Conservation (phyloP, 2,888 invertebrate genomes). For the Acholoe squamosa region DNA sequence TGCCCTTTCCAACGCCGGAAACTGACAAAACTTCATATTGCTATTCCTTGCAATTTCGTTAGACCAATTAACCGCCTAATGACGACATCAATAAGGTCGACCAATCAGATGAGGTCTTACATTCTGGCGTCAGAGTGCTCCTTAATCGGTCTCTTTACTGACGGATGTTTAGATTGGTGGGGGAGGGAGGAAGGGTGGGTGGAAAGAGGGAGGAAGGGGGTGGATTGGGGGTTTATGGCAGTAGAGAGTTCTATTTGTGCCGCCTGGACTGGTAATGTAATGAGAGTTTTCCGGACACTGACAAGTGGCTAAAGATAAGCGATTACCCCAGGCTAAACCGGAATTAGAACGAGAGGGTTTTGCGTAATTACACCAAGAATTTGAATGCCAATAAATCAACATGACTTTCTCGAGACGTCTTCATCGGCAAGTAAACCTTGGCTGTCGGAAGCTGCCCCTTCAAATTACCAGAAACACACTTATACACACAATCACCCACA, state of each 20-base stretch:
- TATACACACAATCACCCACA: not conserved
- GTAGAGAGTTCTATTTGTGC: slow-evolving; percentile 7
- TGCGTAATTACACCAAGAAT: slow-evolving; percentile 19
- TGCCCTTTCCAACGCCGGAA: slow-evolving; percentile 20
- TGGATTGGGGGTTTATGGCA: not conserved
- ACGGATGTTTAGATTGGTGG: slow-evolving; percentile 16
- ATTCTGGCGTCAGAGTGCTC: not conserved
- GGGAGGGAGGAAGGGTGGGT: not conserved
- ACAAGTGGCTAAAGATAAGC: slow-evolving; percentile 19
- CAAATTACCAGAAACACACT: not conserved
- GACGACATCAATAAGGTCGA: slow-evolving; percentile 34
- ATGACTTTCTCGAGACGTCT: not conserved
- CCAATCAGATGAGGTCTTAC: slow-evolving; percentile 16
- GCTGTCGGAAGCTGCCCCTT: slow-evolving; percentile 11
- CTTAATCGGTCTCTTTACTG: not conserved
- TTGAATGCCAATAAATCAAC: slow-evolving; percentile 29
- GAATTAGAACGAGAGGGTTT: not conserved
- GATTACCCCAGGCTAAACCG: slow-evolving; percentile 7
- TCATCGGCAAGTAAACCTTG: not conserved
- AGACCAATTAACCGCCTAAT: slow-evolving; percentile 7
- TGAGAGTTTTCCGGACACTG: slow-evolving; percentile 9
- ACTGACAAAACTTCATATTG: not conserved
- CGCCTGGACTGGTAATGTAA: slow-evolving; percentile 11
- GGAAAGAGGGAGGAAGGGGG: not conserved
- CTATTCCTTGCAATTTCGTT: slow-evolving; percentile 30